Evolutionary conservation across 1,140 invertebrate genomes (phyloP), one percentile per base, ranked within the genome.

Genomic region (Zaprionus davidi): DNA sequence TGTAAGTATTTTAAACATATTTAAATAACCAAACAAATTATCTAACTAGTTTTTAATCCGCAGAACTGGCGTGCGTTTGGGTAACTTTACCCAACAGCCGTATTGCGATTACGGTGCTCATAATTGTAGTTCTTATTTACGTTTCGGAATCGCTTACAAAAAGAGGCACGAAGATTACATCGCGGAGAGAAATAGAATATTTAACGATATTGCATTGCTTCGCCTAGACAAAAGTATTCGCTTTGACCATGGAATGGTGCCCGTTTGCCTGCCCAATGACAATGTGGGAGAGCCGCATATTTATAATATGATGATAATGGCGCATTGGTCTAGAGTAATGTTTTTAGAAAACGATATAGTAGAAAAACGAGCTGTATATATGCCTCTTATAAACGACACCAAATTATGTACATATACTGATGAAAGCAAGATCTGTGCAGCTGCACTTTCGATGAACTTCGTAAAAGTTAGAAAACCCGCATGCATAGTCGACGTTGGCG

Each of bases 381-480:
- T 44, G 6, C 5, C 5, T 44, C n/a, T 44, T 44, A 1, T 15
- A 2, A 7, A 12, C 0, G n/a, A 44, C 5, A 6, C 41, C 3
- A 1, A 36, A 36, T 0, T 36, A 2, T 36, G 34, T 13, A 0
- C 0, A 36, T 36, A 13, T 0, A 11, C 2, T 0, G 41, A 44
- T 44, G 5, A 0, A 1, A 44, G 6, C 41, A 15, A 2, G 1
- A 17, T 44, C 1, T 44, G 41, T 4, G n/a, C 13, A 44, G n/a
- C 1, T 17, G 15, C 0, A 44, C 0, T 5, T n/a, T 2, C 3
- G 12, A n/a, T n/a, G n/a, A n/a, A n/a, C n/a, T n/a, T n/a, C n/a
- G n/a, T n/a, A n/a, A 17, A 2, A 1, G 0, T 0, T 4, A 2
- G 0, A 15, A 44, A 44, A 7, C 1, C 13, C 41, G 2, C 41